A percentile compares a stretch with the other conserved stretches of the same genome.
phyloP scores from a whole-genome alignment of 2,797 vertebrate species.

The Synanceia verrucosa region DNA sequence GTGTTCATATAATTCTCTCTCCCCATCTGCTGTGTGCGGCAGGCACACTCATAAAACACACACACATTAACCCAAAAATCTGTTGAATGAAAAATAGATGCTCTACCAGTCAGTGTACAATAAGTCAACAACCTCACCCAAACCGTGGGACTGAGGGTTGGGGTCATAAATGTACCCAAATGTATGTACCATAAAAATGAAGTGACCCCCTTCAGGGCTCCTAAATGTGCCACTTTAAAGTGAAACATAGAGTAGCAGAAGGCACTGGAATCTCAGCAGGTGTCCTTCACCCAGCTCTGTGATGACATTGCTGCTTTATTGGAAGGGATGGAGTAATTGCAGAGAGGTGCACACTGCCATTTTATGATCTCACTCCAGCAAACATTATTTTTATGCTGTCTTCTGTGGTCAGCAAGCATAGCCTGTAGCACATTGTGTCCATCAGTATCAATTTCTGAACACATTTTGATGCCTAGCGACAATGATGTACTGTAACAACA shows the following conservation, averaged over 20 bases:
- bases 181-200: conserved; percentile 50
- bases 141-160: conserved; percentile 34
- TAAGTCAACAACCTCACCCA: conserved; percentile 24
- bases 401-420: background rate
- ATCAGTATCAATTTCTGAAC: background rate
- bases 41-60: background rate
- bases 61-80: conserved; percentile 19
- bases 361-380: conserved; percentile 19
- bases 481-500: background rate
- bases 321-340: conserved; percentile 28
- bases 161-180: conserved; percentile 52
- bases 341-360: conserved; percentile 28
- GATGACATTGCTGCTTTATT: conserved; percentile 53
- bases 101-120: conserved; percentile 17
- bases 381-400: conserved; percentile 15
- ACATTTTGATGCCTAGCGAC: background rate
- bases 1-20: conserved; percentile 55
- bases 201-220: conserved; percentile 40
- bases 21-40: conserved; percentile 19
- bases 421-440: background rate
- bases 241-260: conserved; percentile 33
- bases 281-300: conserved; percentile 46
- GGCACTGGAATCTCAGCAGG: conserved; percentile 39
- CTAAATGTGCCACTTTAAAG: conserved; percentile 37
- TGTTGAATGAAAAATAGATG: conserved; percentile 35